Percentiles rank a stretch among this genome's conserved stretches.
Conservation (phyloP, 2,113 vertebrate species). For the Psittacus erithacus region DNA sequence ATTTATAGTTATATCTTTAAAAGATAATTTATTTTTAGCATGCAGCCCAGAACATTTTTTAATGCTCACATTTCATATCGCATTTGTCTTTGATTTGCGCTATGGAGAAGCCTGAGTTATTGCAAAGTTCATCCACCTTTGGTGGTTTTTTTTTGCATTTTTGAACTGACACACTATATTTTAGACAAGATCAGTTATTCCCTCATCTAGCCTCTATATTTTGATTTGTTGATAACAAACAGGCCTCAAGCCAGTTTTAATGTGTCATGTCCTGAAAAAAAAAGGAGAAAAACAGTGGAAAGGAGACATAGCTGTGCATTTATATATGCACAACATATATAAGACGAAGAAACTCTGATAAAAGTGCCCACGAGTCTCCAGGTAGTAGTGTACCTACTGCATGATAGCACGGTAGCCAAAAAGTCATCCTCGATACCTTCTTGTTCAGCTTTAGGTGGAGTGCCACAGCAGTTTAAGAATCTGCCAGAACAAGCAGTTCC, state of each 20-base stretch:
- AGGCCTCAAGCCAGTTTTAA: background rate
- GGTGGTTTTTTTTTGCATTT: background rate
- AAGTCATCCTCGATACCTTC: background rate
- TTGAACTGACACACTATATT: background rate
- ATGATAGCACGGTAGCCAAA: background rate
- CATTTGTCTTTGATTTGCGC: background rate
- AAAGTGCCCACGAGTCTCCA: background rate
- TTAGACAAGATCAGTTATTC: constrained; percentile 12
- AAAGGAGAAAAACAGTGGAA: background rate
- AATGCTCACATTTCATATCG: background rate
- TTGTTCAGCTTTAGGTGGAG: background rate
- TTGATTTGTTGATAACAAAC: constrained; percentile 20
- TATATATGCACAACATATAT: background rate
- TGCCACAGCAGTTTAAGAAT: background rate
- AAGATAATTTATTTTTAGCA: constrained; percentile 33
- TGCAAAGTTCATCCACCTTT: background rate
- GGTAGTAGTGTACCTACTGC: background rate
- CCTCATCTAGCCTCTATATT: constrained; percentile 2
- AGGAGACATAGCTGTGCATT: background rate
- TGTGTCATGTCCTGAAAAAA: background rate
- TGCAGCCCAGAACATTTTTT: background rate
- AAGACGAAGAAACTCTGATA: background rate
- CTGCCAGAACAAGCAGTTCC: background rate
- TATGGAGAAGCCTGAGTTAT: background rate
- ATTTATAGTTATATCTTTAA: background rate